phyloP scores from a whole-genome alignment of 2,888 invertebrate species.

The Microplitis manilae region DNA sequence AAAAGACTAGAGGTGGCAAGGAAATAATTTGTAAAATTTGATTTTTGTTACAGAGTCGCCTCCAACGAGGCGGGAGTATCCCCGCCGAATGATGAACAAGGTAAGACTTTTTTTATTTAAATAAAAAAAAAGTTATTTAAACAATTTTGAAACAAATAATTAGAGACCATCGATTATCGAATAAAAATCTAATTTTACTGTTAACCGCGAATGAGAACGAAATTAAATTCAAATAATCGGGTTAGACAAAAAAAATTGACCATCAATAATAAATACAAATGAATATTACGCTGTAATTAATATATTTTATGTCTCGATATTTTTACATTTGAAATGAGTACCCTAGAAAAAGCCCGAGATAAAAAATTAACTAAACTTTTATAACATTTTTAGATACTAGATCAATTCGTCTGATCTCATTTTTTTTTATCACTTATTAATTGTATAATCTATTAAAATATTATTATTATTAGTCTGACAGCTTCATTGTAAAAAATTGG shows the following conservation, averaged over 20 bases:
- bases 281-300: background rate
- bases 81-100: conserved; percentile 72
- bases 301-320: background rate
- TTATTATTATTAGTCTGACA: too few species aligned
- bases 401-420: too few species aligned
- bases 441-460: too few species aligned
- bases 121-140: too few species aligned
- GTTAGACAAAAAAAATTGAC: background rate
- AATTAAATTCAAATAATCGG: too few species aligned
- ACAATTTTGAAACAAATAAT: too few species aligned
- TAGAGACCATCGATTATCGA: background rate
- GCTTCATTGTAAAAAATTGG: too few species aligned
- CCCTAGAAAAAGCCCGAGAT: background rate
- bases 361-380: background rate
- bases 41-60: conserved; percentile 68
- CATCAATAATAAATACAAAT: background rate
- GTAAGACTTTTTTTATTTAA: conserved; percentile 56
- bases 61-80: conserved; percentile 67
- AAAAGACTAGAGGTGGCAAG: background rate
- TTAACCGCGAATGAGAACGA: background rate
- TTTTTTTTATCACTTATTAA: too few species aligned
- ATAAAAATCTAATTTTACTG: background rate
- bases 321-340: background rate
- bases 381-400: too few species aligned
- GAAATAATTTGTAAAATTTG: conserved; percentile 30